Percentiles rank a stretch among this genome's conserved stretches.
Conservation (phyloP, 2,113 vertebrate genomes). For the Apodemus speciosus region DNA sequence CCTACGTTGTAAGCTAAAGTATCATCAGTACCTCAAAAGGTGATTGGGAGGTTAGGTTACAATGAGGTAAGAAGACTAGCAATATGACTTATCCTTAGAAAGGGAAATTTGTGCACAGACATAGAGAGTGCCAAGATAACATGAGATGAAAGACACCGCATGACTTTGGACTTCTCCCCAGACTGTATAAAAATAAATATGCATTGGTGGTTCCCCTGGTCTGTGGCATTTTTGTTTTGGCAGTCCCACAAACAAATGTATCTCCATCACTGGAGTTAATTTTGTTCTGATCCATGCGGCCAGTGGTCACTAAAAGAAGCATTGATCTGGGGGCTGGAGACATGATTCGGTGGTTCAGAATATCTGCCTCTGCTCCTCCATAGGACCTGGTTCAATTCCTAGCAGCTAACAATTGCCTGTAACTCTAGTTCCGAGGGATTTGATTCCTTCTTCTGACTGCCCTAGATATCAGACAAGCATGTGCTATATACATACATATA, state of each 20-base stretch:
- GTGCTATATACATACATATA: neutral
- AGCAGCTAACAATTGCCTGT: neutral
- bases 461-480: neutral
- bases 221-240: neutral
- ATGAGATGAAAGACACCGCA: neutral
- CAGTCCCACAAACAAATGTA: neutral
- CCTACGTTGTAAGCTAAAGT: neutral
- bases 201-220: neutral
- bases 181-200: neutral
- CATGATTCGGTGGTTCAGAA: neutral
- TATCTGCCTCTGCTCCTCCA: neutral
- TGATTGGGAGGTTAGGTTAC: neutral
- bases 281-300: neutral
- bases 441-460: neutral
- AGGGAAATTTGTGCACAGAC: neutral
- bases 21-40: neutral
- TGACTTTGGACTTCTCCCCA: neutral
- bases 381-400: neutral
- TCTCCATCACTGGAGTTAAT: neutral
- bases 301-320: neutral
- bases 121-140: neutral
- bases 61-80: neutral
- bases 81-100: neutral
- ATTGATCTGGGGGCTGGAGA: neutral
- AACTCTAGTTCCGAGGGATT: neutral